These are phyloP conservation scores for Galeopterus variegatus DNA, from an alignment of 2,113 vertebrate species.

Conservation along the genomic window DNA sequence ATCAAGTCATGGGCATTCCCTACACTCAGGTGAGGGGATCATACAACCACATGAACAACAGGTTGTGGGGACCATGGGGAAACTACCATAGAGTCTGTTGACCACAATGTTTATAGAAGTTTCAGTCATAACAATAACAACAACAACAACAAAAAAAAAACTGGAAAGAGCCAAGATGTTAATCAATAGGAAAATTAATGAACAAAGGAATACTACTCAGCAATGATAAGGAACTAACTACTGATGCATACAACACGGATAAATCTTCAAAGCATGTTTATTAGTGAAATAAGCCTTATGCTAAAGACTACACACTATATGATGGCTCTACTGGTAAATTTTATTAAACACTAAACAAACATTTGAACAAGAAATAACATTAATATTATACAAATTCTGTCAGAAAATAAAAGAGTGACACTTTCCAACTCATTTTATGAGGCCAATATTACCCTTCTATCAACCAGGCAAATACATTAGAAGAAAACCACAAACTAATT, in stretches of 20 bases:
- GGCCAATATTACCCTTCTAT: not conserved
- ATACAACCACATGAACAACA: not conserved
- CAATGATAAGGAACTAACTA: not conserved
- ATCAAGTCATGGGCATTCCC: not conserved
- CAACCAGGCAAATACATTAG: not conserved
- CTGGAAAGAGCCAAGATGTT: not conserved
- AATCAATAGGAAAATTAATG: not conserved
- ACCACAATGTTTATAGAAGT: not conserved
- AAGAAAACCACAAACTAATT: not conserved
- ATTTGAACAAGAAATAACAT: not conserved
- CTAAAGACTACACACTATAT: not conserved
- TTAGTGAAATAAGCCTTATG: not conserved
- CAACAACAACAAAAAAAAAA: not conserved
- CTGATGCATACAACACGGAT: not conserved
- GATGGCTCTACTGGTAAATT: not conserved
- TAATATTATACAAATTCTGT: not conserved
- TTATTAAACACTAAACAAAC: not conserved
- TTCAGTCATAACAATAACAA: not conserved
- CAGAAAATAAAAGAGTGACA: not conserved
- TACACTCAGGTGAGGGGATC: not conserved
- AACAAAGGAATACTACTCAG: not conserved
- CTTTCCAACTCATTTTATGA: not conserved
- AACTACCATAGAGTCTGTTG: not conserved
- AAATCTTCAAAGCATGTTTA: slow-evolving; percentile 1
- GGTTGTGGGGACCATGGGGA: not conserved